Base-by-base conservation (phyloP, 2,797 vertebrate genomes). In the Anabacerthia variegaticeps region DNA sequence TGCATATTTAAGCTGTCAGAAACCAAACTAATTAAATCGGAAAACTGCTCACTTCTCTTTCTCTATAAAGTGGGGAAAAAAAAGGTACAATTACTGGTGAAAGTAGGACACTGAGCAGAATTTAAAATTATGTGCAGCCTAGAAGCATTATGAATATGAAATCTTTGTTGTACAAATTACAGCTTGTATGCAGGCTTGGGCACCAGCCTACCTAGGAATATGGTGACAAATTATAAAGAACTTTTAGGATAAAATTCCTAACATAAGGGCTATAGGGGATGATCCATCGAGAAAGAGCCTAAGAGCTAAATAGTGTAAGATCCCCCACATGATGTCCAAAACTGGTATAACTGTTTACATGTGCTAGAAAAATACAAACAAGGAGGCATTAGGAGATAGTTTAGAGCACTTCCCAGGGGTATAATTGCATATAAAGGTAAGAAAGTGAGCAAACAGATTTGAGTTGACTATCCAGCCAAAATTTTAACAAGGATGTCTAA, bases 401-500 rank as follows among this genome's bases (percentile, higher is more conserved):
- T 92, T 81, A 82, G 88, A 87, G 77, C 68, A 62, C 58, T 81
- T 93, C 79, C 89, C 71, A 23, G 48, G 51, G 39, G 76, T 85
- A 82, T 89, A 95, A 96, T 91, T 96, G 89, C 72, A 76, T 92
- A 41, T 87, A 94, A 94, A 91, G 79, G 83, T 72, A 96, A 85
- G 94, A 97, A 96, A 96, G 76, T 84, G 85, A 96, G 83, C 52
- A 82, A 94, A 67, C 0, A 16, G 96, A 95, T 96, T 89, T 85
- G 86, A 92, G 41, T 66, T 96, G 78, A 97, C 71, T 96, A 95
- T 75, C 88, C 85, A 92, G 89, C 51, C 86, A 96, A 96, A 88
- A 94, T 96, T 96, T 96, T 98, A 97, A 97, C 81, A 97, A 84
- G 75, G 76, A 90, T 21, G 21, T 95, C 71, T 95, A 96, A 97